A percentile compares a stretch with the other conserved stretches of the same genome.
These are phyloP conservation scores for Miichthys miiuy DNA, from an alignment of 2,797 vertebrate genomes.

Conservation along the genomic window DNA sequence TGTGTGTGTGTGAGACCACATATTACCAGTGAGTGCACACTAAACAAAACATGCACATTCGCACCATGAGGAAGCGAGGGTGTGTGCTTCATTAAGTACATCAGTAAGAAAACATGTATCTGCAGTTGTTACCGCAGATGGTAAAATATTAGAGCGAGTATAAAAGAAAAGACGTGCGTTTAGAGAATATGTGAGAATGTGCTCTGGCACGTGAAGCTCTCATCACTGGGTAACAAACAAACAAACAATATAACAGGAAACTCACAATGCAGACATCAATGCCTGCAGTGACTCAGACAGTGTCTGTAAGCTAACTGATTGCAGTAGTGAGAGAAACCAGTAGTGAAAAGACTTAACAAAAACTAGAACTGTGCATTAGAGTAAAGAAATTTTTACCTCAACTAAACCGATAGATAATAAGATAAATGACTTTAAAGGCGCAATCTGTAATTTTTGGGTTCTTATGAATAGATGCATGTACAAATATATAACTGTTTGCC, in stretches of 20 bases:
- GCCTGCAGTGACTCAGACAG: constrained; percentile 31
- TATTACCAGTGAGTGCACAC: not conserved
- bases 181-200: constrained; percentile 11
- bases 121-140: not conserved
- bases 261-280: constrained; percentile 13
- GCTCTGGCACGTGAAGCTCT: not conserved
- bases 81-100: not conserved
- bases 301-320: constrained; percentile 15
- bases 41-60: not conserved
- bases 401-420: not conserved
- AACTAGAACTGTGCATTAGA: not conserved
- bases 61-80: too few species aligned
- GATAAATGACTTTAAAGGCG: not conserved
- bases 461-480: not conserved
- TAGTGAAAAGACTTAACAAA: not conserved
- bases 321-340: constrained; percentile 16
- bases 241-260: not conserved
- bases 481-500: constrained; percentile 3
- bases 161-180: not conserved
- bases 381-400: not conserved
- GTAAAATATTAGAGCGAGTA: not conserved
- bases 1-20: not conserved
- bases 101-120: not conserved
- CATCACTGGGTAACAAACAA: not conserved
- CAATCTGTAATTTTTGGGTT: not conserved